These are phyloP conservation scores for Dipodomys spectabilis DNA, from an alignment of 2,113 vertebrate genomes.

Conservation along the genomic window DNA sequence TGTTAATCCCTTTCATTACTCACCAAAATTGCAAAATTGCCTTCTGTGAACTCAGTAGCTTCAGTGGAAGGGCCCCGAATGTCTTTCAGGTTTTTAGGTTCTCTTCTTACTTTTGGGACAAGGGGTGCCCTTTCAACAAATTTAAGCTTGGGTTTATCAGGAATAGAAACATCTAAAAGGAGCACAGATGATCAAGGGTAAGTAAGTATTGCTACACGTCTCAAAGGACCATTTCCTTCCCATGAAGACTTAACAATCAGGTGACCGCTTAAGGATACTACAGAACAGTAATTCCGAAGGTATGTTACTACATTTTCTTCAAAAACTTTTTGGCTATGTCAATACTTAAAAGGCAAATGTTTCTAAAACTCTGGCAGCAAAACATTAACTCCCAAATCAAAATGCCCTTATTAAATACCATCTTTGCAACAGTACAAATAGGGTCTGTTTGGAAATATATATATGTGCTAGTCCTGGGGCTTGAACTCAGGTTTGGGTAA, in stretches of 20 bases:
- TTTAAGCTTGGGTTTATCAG: constrained; percentile 92
- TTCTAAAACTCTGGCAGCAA: neutral
- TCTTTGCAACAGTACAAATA: neutral
- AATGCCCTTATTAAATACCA: neutral
- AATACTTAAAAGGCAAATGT: neutral
- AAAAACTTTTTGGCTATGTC: neutral
- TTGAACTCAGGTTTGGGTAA: too few species aligned
- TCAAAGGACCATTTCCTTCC: neutral
- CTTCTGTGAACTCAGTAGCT: constrained; percentile 88
- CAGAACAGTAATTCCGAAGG: neutral
- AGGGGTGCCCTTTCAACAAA: constrained; percentile 93
- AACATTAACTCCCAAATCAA: constrained; percentile 23
- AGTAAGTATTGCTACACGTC: neutral
- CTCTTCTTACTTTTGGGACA: constrained; percentile 89
- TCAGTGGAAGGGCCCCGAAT: constrained; percentile 91
- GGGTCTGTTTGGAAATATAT: neutral
- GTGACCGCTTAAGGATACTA: neutral
- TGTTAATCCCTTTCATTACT: constrained; percentile 62
- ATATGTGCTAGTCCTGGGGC: too few species aligned
- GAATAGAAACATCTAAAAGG: constrained; percentile 89
- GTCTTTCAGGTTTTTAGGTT: constrained; percentile 90
- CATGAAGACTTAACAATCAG: neutral
- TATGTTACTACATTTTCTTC: neutral
- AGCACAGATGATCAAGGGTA: neutral
- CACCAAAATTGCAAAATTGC: constrained; percentile 94